A percentile compares a stretch with the other conserved stretches of the same genome.
Conservation (phyloP, 1,140 invertebrate species). For the Zaprionus ornatus region DNA sequence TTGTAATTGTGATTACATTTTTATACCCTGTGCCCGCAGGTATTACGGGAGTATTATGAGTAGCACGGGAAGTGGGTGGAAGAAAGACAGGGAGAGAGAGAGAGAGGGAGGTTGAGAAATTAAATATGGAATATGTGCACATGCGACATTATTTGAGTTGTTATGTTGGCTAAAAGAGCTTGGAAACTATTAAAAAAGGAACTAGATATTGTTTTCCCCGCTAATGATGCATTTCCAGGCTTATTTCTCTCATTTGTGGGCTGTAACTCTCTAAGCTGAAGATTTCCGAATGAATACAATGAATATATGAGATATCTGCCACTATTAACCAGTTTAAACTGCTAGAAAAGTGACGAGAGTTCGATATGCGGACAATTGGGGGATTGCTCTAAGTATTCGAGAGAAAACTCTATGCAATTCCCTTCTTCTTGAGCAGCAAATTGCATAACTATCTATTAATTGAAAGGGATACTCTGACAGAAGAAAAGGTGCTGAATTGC, state of each 20-base stretch:
- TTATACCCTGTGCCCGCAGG: conserved; percentile 22
- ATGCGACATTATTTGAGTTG: not conserved
- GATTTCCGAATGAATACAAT: too few relatives aligned
- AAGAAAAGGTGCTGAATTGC: too few relatives aligned
- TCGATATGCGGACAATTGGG: too few relatives aligned
- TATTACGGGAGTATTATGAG: not conserved
- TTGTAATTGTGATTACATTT: conserved; percentile 77
- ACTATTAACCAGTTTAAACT: too few relatives aligned
- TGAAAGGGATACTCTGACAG: too few relatives aligned
- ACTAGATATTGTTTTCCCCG: not conserved
- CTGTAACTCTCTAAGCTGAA: not conserved
- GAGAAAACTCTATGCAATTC: too few relatives aligned
- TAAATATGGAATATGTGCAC: not conserved
- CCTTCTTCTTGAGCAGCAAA: too few relatives aligned
- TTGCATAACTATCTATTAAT: too few relatives aligned
- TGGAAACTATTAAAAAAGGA: not conserved
- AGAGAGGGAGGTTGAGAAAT: not conserved
- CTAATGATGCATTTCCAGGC: not conserved
- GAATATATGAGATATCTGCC: too few relatives aligned
- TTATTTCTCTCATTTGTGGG: not conserved
- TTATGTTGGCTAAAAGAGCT: not conserved
- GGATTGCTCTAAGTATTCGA: too few relatives aligned
- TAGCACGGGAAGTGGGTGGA: not conserved
- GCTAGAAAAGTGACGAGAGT: too few relatives aligned
- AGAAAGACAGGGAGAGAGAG: not conserved